Conservation (phyloP, 2,113 vertebrate genomes). For the Otolemur garnettii region DNA sequence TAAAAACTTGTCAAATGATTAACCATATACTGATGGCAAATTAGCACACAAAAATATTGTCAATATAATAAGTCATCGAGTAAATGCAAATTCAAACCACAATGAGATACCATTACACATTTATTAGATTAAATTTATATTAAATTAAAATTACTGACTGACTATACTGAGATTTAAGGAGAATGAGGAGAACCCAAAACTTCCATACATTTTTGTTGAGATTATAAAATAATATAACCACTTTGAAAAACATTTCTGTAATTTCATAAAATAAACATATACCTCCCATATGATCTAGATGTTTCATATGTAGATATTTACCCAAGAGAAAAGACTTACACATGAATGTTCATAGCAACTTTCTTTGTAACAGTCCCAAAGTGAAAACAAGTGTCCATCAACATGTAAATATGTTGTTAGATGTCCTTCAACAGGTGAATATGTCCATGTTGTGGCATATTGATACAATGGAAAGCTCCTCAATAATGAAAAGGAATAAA, state of each 20-base stretch:
- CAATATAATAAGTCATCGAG: slow-evolving; percentile 11
- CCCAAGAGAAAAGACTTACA: background rate
- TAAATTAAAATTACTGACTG: background rate
- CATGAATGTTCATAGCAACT: background rate
- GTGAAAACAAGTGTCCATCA: background rate
- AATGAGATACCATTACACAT: background rate
- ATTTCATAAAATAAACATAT: background rate
- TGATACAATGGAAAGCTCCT: background rate
- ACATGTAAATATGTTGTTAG: background rate
- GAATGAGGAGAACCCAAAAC: background rate
- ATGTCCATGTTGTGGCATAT: background rate
- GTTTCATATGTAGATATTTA: background rate
- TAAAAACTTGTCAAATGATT: background rate
- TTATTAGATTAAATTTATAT: slow-evolving; percentile 35
- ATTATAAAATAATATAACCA: background rate
- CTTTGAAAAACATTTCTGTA: background rate
- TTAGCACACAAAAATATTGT: background rate
- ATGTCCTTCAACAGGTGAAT: background rate
- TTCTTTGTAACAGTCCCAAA: background rate
- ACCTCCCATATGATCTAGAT: background rate
- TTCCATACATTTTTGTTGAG: background rate
- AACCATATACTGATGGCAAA: background rate
- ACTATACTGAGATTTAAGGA: background rate
- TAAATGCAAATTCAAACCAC: background rate
- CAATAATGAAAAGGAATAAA: background rate